Evolutionary conservation across 2,888 invertebrate species (phyloP).

Genomic region (Crossocerus cetratus): DNA sequence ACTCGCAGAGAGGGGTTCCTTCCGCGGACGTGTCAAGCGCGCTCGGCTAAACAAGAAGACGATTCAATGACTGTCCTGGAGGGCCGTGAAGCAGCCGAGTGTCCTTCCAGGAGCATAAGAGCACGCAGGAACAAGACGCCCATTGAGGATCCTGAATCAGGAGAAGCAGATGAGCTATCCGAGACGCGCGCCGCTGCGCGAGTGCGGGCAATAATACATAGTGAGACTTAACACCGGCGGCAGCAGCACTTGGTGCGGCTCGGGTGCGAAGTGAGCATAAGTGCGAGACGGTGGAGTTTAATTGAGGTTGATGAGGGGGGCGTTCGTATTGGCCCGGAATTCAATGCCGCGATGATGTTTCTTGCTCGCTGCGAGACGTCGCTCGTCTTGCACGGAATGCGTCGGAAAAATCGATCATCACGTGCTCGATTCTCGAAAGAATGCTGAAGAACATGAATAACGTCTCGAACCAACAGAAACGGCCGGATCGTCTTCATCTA

Average conservation of each 20-base stretch:
- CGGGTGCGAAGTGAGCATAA: slow-evolving; percentile 75
- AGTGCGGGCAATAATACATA: slow-evolving; percentile 60
- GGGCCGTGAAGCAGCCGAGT: no score
- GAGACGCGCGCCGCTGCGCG: no score
- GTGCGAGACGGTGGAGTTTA: slow-evolving; percentile 75
- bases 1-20: not conserved
- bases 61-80: no score
- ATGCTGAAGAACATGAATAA: no score
- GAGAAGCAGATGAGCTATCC: slow-evolving; percentile 48
- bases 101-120: slow-evolving; percentile 8
- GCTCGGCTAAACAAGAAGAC: no score
- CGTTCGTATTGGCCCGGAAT: slow-evolving; percentile 77
- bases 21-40: not conserved
- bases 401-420: slow-evolving; percentile 58
- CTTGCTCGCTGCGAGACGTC: slow-evolving; percentile 65
- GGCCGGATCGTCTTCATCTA: no score
- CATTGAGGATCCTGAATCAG: slow-evolving; percentile 33
- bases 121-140: slow-evolving; percentile 31
- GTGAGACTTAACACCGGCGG: slow-evolving; percentile 63
- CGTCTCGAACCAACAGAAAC: no score
- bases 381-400: slow-evolving; percentile 57
- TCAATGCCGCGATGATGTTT: slow-evolving; percentile 75
- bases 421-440: no score
- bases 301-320: slow-evolving; percentile 78
- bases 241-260: slow-evolving; percentile 62